Conservation (phyloP, 2,888 invertebrate genomes). For the Drosophila gaucha region DNA sequence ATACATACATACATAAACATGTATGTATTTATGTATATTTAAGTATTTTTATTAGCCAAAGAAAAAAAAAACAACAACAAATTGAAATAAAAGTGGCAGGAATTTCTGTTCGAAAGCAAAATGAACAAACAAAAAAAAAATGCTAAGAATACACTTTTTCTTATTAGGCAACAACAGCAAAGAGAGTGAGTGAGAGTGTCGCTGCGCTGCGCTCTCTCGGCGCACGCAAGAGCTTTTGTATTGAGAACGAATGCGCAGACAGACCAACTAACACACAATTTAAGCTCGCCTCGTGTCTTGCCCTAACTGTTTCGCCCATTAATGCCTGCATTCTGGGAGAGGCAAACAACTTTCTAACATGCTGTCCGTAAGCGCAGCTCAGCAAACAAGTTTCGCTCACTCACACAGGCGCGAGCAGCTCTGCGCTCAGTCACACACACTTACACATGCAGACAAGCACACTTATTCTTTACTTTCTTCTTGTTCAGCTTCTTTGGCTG, state of each 20-base stretch:
- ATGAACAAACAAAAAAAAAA: constrained; percentile 24
- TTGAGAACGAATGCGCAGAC: constrained; percentile 11
- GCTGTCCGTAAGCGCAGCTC: constrained; percentile 42
- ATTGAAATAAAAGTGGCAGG: constrained; percentile 58
- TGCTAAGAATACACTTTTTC: constrained; percentile 61
- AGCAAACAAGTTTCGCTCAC: constrained; percentile 49
- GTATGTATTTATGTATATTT: constrained; percentile 10
- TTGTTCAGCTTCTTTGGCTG: constrained; percentile 27
- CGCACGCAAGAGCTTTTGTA: constrained; percentile 30
- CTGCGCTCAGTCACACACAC: not conserved
- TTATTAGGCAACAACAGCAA: constrained; percentile 50
- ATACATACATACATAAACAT: constrained; percentile 22
- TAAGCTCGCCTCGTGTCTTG: constrained; percentile 34
- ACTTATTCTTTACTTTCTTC: constrained; percentile 56
- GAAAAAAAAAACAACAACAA: constrained; percentile 18
- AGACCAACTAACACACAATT: constrained; percentile 56
- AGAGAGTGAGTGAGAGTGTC: constrained; percentile 35
- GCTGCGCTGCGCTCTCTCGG: constrained; percentile 19
- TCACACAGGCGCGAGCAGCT: constrained; percentile 13
- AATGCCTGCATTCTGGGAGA: constrained; percentile 53
- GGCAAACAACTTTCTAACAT: constrained; percentile 57
- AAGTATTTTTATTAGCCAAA: constrained; percentile 36
- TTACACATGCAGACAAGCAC: not conserved
- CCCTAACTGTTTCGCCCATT: constrained; percentile 43
- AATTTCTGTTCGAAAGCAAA: constrained; percentile 53